Conservation (phyloP, 2,113 vertebrate species). For the Gambusia holbrooki region DNA sequence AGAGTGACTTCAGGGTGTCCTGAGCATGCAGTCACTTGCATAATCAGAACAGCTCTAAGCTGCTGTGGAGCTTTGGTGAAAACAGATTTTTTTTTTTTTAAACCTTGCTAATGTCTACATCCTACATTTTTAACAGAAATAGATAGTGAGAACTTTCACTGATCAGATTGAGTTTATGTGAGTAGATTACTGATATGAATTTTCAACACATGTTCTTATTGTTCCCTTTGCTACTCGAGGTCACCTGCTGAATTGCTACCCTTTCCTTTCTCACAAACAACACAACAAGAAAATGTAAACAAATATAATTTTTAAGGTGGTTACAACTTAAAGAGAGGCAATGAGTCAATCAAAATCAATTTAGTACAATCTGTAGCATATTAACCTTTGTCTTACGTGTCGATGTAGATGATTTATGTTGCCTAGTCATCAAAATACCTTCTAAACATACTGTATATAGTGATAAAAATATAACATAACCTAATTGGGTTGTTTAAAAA, state of each 20-base stretch:
- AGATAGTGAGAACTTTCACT: background rate
- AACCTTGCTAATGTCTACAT: constrained; percentile 23
- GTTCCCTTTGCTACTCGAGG: too few relatives aligned
- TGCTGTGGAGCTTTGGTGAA: constrained; percentile 40
- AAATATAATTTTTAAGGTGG: too few relatives aligned
- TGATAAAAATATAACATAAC: too few relatives aligned
- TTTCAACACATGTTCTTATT: background rate
- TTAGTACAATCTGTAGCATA: too few relatives aligned
- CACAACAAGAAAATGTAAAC: background rate
- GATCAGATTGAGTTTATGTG: background rate
- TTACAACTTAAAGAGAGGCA: too few relatives aligned
- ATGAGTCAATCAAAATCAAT: too few relatives aligned
- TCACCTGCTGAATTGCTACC: background rate
- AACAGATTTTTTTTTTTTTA: constrained; percentile 17
- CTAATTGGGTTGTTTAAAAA: background rate
- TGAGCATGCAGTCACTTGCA: constrained; percentile 67
- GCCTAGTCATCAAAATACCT: too few relatives aligned
- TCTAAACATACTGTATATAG: too few relatives aligned
- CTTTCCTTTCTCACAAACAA: background rate
- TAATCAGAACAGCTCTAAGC: constrained; percentile 69
- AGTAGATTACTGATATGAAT: background rate
- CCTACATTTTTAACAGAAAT: constrained; percentile 1
- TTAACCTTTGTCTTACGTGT: too few relatives aligned
- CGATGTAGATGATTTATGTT: too few relatives aligned
- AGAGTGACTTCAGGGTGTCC: constrained; percentile 67